Conservation (phyloP, 2,113 vertebrate species). For the Corythornis cristatus region DNA sequence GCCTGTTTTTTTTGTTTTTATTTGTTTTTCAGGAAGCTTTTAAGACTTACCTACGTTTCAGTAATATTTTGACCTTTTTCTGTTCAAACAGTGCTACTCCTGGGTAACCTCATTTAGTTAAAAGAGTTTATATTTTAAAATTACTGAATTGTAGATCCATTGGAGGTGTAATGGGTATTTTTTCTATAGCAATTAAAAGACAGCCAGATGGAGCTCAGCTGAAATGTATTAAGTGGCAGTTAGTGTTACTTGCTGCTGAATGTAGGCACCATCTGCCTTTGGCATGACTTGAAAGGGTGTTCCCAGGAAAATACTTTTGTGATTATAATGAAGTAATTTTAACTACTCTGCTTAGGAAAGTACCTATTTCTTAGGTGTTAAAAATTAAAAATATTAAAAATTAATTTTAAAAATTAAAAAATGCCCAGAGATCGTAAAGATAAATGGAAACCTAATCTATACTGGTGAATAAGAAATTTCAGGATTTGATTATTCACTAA, state of each 20-base stretch:
- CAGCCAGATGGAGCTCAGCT: slow-evolving; percentile 66
- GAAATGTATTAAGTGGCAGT: slow-evolving; percentile 64
- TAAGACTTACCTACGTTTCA: neutral
- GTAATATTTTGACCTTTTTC: neutral
- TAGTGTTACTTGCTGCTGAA: slow-evolving; percentile 35
- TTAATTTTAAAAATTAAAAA: no score
- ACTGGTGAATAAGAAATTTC: neutral
- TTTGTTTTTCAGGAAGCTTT: slow-evolving; percentile 4
- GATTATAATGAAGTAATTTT: slow-evolving; percentile 23
- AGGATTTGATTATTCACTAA: neutral
- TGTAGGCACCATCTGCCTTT: slow-evolving; percentile 59
- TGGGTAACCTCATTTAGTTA: neutral
- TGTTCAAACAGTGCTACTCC: neutral
- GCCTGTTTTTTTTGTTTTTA: neutral
- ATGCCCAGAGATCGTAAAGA: neutral
- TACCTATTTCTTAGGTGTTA: neutral
- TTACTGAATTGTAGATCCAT: slow-evolving; percentile 8
- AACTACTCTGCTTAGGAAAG: neutral
- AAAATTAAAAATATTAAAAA: no score
- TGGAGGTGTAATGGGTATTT: slow-evolving; percentile 38
- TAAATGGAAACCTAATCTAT: neutral
- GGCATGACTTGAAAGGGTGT: neutral
- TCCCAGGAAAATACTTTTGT: neutral
- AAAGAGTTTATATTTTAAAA: neutral
- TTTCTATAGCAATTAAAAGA: slow-evolving; percentile 68